phyloP scores from a whole-genome alignment of 2,888 invertebrate genomes.

The Siphlonurus alternatus region DNA sequence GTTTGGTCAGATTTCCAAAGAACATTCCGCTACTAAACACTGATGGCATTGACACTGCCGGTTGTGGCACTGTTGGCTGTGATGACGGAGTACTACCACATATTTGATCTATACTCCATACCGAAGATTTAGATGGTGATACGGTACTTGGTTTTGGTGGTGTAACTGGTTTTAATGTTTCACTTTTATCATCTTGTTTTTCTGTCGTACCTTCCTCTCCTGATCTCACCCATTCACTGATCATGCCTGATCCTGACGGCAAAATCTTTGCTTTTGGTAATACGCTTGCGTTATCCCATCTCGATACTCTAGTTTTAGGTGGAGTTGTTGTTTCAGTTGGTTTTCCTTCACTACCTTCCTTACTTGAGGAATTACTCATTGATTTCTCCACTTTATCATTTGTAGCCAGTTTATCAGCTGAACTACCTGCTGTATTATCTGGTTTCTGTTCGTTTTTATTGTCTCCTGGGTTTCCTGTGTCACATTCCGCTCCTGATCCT shows the following conservation, averaged over 20 bases:
- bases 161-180: neutral
- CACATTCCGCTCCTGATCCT: constrained; percentile 53
- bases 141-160: neutral
- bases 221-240: neutral
- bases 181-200: too few species aligned
- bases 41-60: neutral
- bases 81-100: neutral
- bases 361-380: too few species aligned
- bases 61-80: neutral
- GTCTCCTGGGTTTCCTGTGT: constrained; percentile 47
- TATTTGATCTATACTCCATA: neutral
- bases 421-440: neutral
- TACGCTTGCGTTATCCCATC: neutral
- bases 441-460: constrained; percentile 16
- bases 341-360: neutral
- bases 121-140: neutral
- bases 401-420: constrained; percentile 3
- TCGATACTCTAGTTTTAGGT: neutral
- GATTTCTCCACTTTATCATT: too few species aligned
- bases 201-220: too few species aligned
- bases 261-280: neutral
- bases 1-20: neutral
- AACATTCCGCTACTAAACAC: neutral
- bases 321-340: neutral
- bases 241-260: neutral